Percentiles rank a stretch among this genome's conserved stretches.
phyloP scores from a whole-genome alignment of 23 tunicate species.

The Corella eumyota region DNA sequence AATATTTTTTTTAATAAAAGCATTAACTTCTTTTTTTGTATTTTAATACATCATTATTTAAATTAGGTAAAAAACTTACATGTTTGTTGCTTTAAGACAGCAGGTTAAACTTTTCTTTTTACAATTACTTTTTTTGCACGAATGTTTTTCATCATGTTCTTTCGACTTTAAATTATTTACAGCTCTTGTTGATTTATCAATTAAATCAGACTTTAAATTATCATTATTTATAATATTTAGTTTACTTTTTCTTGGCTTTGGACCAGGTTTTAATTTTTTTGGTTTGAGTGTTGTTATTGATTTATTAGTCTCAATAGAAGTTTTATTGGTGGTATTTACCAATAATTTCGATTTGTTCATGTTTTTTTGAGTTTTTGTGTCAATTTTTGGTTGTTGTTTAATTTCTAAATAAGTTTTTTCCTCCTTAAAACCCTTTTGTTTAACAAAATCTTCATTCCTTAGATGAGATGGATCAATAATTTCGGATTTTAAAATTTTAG shows the following conservation, averaged over 20 bases:
- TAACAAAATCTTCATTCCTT: slow-evolving; percentile 13
- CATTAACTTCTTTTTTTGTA: background rate
- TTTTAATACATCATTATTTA: background rate
- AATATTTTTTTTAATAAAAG: background rate
- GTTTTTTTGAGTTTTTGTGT: background rate
- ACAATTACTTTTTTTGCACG: slow-evolving; percentile 69
- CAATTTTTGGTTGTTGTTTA: background rate
- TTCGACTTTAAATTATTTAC: background rate
- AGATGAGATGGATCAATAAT: background rate
- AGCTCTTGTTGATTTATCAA: background rate
- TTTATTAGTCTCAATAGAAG: too few relatives aligned
- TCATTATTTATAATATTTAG: too few relatives aligned
- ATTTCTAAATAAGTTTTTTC: background rate
- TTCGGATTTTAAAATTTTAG: too few relatives aligned
- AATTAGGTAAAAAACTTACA: slow-evolving; percentile 5
- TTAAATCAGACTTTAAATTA: background rate
- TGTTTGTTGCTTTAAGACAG: slow-evolving; percentile 50
- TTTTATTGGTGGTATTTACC: too few relatives aligned
- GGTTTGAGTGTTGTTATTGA: too few relatives aligned
- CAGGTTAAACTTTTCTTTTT: slow-evolving; percentile 35
- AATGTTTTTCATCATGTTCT: slow-evolving; percentile 8
- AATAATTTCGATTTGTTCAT: too few relatives aligned
- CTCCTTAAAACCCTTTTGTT: background rate
- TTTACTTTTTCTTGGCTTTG: background rate
- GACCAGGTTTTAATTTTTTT: background rate